Percentiles rank a stretch among this genome's conserved stretches.
Conservation (phyloP, 1,140 invertebrate species). For the Drosophila guanche region DNA sequence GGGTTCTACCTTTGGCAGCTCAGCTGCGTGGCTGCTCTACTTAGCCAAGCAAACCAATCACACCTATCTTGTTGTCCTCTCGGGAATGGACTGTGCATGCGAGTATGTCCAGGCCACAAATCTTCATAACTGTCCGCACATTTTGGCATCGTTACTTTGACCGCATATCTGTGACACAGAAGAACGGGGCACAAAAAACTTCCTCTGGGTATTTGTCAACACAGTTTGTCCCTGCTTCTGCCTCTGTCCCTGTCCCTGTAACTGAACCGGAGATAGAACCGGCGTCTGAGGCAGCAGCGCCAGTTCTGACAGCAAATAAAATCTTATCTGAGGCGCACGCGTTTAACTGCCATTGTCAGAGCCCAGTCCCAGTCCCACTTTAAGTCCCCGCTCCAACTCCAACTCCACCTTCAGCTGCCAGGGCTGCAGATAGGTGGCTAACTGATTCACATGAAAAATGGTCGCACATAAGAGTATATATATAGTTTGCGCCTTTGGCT, state of each 20-base stretch:
- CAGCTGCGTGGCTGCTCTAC: no score
- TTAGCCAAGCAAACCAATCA: constrained; percentile 15
- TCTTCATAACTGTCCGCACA: constrained; percentile 66
- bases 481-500: constrained; percentile 51
- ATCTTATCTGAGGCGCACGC: constrained; percentile 68
- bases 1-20: no score
- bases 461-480: constrained; percentile 48
- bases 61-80: constrained; percentile 4
- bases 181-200: constrained; percentile 35
- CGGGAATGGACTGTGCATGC: not conserved
- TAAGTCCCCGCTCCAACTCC: not conserved
- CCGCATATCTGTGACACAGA: constrained; percentile 40
- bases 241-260: constrained; percentile 1
- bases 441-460: constrained; percentile 71
- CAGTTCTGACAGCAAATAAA: constrained; percentile 61
- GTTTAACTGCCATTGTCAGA: constrained; percentile 44
- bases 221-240: constrained; percentile 13
- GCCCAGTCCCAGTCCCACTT: constrained; percentile 2
- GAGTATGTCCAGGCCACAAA: constrained; percentile 32
- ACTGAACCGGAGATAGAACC: not conserved
- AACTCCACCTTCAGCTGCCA: constrained; percentile 11
- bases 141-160: constrained; percentile 44
- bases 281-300: constrained; percentile 3
- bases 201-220: constrained; percentile 70
- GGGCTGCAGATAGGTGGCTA: constrained; percentile 34